Conservation (phyloP, 2,888 invertebrate species). For the Tetropium fuscum region DNA sequence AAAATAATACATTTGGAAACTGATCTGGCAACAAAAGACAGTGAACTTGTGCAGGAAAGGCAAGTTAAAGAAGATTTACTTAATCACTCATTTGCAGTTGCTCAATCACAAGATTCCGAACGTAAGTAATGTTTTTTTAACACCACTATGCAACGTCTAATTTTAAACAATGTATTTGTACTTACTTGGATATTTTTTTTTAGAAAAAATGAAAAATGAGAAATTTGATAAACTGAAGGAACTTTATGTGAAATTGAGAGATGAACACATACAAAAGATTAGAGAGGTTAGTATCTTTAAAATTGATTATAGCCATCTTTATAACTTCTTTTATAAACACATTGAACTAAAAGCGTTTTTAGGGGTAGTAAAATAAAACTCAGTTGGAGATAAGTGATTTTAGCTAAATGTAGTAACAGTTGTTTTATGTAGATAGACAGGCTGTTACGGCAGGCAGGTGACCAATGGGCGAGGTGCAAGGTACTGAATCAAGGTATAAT, state of each 20-base stretch:
- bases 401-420: too few relatives aligned
- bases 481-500: too few relatives aligned
- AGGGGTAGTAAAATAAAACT: too few relatives aligned
- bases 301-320: too few relatives aligned
- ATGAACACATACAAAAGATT: constrained; percentile 93
- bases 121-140: constrained; percentile 63
- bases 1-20: constrained; percentile 68
- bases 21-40: constrained; percentile 69
- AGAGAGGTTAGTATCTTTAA: constrained; percentile 79
- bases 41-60: constrained; percentile 71
- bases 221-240: constrained; percentile 96
- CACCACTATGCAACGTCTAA: background rate
- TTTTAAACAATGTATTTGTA: background rate
- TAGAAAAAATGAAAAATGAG: constrained; percentile 88
- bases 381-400: too few relatives aligned
- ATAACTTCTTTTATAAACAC: too few relatives aligned
- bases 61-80: constrained; percentile 69
- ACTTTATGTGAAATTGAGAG: constrained; percentile 92
- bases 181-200: constrained; percentile 52
- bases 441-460: too few relatives aligned
- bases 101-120: constrained; percentile 68
- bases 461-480: too few relatives aligned
- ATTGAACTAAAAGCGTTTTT: too few relatives aligned
- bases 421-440: too few relatives aligned
- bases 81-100: constrained; percentile 67